Base-by-base conservation (phyloP, 2,113 vertebrate genomes). In the Megatriorchis doriae region DNA sequence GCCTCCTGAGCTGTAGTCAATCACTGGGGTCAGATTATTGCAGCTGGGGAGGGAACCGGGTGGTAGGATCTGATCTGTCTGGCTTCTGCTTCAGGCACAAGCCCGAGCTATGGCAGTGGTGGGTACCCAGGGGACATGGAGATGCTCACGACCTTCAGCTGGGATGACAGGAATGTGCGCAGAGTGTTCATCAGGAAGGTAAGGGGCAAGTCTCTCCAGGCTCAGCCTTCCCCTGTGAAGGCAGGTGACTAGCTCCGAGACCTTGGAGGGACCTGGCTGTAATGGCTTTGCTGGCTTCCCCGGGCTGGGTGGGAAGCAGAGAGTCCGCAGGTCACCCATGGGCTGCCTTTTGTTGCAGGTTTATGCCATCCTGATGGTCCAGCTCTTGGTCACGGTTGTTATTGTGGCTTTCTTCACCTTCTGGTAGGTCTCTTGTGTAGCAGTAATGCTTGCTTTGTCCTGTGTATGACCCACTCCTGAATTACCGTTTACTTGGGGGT, bases 121-220 rank as follows among this genome's bases (percentile, higher is more conserved):
- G 96, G 93, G 14, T 98, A 98, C 88, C 61, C 96, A 0, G 97
- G 97, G 48, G 99, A 99, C 92, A 98, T 96, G 1, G 99, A 99
- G 96, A 98, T 98, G 96, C 98, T 99, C 83, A 99, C 98, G 11
- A 98, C 99, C 90, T 99, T 98, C 97, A 98, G 96, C 87, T 99
- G 99, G 99, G 99, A 99, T 3, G 99, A 99, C 96, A 93, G 93
- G 74, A 98, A 98, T 4, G 98, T 99, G 93, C 98, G 99, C 73
- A 98, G 98, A 52, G 93, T 99, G 65, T 99, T 99, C 96, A 98
- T 99, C 94, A 98, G 99, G 81, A 99, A 99, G 99, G 99, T 99
- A 97, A 78, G 75, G 45, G 20, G 11, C 36, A 1, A 31, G 15
- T 16, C 25, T 74, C 50, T 25, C 16, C 36, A 17, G 20, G 9